Base-by-base conservation (phyloP, 2,888 invertebrate species). In the Oligia fasciuncula region DNA sequence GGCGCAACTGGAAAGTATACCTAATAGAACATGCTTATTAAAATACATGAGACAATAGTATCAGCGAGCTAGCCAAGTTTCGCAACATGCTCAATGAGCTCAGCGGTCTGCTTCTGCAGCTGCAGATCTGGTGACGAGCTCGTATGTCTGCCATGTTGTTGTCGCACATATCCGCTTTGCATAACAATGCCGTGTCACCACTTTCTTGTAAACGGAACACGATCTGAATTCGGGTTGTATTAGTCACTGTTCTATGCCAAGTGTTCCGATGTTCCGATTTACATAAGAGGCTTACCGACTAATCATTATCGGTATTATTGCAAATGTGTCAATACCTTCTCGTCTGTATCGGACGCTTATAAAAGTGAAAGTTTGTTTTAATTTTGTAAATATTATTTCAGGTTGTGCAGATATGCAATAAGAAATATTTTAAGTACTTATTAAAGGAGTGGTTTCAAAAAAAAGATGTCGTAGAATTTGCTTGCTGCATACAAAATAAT, bases 121-220 rank as follows among this genome's bases (percentile, higher is more conserved):
- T 83, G 80, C 84, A 74, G 65, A 79, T 76, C 35, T 71, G 66
- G 69, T 70, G 75, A 76, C 79, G 67, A 68, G 79, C 43, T 79
- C 43, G 72, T 57, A 73, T 40, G 62, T 35, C 66, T 76, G 65
- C 67, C 54, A 46, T 54, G 57, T 68, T 51, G 65, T 13, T 40
- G 84, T 72, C 63, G 40, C 65, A 75, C 76, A 88, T 91, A 94
- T 94, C 94, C 93, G 94, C 91, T 94, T 95, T 95, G 95, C 95
- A 95, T 95, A 95, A 96, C 93, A 94, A 94, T 93, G 91, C 90
- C 84, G 90, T 93, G 92, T 91, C 93, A 90, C 91, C 90, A 91
- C 93, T 93, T 93, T 92, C 93, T 91, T 92, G 90, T 87, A 92
- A 93, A 93, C 93, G 92, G 93, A 94, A 94, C 93, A 92, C 87